Evolutionary conservation across 2,113 vertebrate species (phyloP).

Genomic region (Clarias macrocephalus): DNA sequence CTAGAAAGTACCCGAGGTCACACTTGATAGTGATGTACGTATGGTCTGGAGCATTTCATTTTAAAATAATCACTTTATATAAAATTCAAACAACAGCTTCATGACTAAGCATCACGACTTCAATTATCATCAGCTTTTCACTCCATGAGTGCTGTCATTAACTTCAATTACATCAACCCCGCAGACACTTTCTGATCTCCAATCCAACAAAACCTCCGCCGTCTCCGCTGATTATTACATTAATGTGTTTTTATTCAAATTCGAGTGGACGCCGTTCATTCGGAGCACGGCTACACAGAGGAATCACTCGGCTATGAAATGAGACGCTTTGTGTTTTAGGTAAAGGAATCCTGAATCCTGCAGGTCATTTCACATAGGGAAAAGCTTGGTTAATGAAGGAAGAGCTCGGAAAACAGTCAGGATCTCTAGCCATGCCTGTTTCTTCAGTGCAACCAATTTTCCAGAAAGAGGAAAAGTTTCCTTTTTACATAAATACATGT

Average conservation of each 20-base stretch:
- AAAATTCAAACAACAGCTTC: not conserved
- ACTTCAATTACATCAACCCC: slow-evolving; percentile 7
- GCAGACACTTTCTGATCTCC: slow-evolving; percentile 2
- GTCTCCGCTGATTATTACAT: slow-evolving; percentile 22
- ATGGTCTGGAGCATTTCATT: not conserved
- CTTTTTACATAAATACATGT: slow-evolving; percentile 35
- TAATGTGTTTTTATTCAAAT: slow-evolving; percentile 32
- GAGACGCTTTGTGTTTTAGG: slow-evolving; percentile 34
- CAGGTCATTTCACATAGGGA: slow-evolving; percentile 53
- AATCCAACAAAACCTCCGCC: slow-evolving; percentile 17
- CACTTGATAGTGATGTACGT: not conserved
- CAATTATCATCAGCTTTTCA: slow-evolving; percentile 34
- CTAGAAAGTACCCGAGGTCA: not conserved
- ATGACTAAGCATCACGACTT: slow-evolving; percentile 10
- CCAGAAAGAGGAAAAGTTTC: slow-evolving; percentile 35
- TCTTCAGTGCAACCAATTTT: slow-evolving; percentile 12
- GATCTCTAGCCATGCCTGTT: slow-evolving; percentile 38
- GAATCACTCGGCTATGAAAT: slow-evolving; percentile 44
- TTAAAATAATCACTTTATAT: not conserved
- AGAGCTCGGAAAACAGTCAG: slow-evolving; percentile 23
- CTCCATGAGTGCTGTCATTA: slow-evolving; percentile 40
- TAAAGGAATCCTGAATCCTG: slow-evolving; percentile 49
- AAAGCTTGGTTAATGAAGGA: slow-evolving; percentile 53
- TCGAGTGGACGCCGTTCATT: slow-evolving; percentile 21
- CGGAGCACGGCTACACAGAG: slow-evolving; percentile 38